phyloP scores from a whole-genome alignment of 2,113 vertebrate species.

The Pardalotus punctatus region DNA sequence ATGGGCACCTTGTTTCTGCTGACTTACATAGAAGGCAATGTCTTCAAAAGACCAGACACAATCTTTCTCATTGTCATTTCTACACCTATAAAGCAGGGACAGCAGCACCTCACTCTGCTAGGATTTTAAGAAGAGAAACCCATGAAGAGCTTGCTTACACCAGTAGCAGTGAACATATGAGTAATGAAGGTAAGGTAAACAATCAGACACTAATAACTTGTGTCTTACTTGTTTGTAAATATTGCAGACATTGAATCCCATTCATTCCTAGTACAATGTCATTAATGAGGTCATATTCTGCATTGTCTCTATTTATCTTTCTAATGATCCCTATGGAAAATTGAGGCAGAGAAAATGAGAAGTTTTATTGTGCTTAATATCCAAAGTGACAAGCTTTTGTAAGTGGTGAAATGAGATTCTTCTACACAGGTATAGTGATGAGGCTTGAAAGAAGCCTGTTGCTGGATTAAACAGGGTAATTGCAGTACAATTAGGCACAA shows the following conservation, averaged over 20 bases:
- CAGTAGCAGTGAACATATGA: background rate
- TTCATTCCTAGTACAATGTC: constrained; percentile 28
- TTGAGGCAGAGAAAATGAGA: constrained; percentile 22
- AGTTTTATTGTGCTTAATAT: constrained; percentile 38
- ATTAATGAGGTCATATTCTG: constrained; percentile 12
- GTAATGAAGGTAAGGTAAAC: background rate
- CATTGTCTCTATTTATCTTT: constrained; percentile 39
- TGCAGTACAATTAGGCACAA: constrained; percentile 51
- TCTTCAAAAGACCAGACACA: background rate
- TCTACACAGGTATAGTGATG: constrained; percentile 26
- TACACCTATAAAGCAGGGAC: background rate
- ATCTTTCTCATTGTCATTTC: background rate
- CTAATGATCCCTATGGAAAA: constrained; percentile 36
- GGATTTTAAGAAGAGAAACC: background rate
- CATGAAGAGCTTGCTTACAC: background rate
- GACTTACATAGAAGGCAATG: background rate
- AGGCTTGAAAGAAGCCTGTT: constrained; percentile 52
- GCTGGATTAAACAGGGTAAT: constrained; percentile 62
- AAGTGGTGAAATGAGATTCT: constrained; percentile 40
- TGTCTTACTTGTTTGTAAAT: constrained; percentile 46
- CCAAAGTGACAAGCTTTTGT: constrained; percentile 42
- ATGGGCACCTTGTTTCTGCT: background rate
- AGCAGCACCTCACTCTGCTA: background rate
- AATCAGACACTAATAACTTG: constrained; percentile 37
- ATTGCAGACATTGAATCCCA: constrained; percentile 21